Evolutionary conservation across 2,113 vertebrate genomes (phyloP).

Genomic region (Clarias macrocephalus): DNA sequence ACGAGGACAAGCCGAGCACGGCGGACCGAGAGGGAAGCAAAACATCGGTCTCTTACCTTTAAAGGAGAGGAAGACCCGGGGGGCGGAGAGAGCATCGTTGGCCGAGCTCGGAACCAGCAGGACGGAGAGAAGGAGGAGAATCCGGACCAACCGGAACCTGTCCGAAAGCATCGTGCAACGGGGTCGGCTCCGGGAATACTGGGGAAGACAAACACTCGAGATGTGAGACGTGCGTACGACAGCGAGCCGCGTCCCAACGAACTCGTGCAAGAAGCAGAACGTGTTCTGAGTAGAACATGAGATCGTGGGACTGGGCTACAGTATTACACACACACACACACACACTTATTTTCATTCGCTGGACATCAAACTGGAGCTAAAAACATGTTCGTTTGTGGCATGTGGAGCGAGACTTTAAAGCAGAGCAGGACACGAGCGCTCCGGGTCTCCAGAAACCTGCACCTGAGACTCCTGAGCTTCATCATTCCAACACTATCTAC

Average conservation of each 20-base stretch:
- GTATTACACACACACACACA: background rate
- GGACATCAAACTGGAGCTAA: background rate
- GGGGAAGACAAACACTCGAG: conserved; percentile 38
- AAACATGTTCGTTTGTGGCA: background rate
- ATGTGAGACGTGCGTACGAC: background rate
- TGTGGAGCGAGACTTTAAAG: background rate
- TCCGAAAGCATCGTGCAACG: conserved; percentile 67
- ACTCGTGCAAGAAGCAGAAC: background rate
- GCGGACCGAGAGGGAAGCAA: background rate
- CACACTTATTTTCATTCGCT: too few relatives aligned
- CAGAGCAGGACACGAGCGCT: background rate
- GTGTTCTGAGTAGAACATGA: background rate
- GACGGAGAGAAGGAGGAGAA: conserved; percentile 65
- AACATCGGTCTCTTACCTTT: conserved; percentile 69
- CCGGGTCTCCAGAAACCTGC: background rate
- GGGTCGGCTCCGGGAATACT: conserved; percentile 59
- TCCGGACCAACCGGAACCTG: conserved; percentile 63
- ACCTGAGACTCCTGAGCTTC: background rate
- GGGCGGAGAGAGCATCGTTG: conserved; percentile 69
- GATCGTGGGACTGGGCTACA: background rate
- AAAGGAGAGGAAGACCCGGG: conserved; percentile 76
- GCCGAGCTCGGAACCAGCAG: conserved; percentile 57
- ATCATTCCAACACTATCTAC: too few relatives aligned
- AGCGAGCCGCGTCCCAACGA: background rate
- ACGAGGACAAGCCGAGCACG: background rate